These are phyloP conservation scores for Cyclargus thomasi DNA, from an alignment of 1,140 invertebrate genomes.

Conservation along the genomic window DNA sequence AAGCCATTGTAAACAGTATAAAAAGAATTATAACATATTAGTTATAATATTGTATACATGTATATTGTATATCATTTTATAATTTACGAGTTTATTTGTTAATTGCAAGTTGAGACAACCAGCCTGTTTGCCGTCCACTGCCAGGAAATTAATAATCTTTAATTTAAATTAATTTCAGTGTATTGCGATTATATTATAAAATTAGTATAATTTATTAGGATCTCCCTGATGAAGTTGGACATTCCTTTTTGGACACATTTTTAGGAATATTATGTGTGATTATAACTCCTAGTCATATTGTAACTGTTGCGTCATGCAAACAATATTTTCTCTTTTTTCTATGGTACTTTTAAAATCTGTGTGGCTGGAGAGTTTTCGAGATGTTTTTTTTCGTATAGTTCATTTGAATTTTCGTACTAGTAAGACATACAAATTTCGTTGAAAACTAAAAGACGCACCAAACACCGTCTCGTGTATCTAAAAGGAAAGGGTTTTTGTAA, in stretches of 20 bases:
- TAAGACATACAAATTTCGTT: too few relatives aligned
- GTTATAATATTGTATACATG: background rate
- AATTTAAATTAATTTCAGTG: background rate
- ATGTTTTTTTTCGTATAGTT: too few relatives aligned
- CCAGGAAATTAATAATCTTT: slow-evolving; percentile 20
- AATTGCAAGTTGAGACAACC: slow-evolving; percentile 15
- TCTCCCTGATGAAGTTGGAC: slow-evolving; percentile 1
- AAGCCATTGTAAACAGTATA: too few relatives aligned
- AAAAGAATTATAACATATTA: too few relatives aligned
- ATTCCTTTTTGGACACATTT: slow-evolving; percentile 19
- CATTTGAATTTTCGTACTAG: too few relatives aligned
- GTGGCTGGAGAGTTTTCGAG: background rate
- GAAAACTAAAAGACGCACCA: too few relatives aligned
- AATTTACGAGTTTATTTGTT: slow-evolving; percentile 4
- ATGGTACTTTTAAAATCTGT: background rate
- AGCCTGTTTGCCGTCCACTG: slow-evolving; percentile 40
- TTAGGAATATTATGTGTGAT: slow-evolving; percentile 25
- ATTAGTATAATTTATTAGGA: background rate
- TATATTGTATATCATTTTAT: background rate
- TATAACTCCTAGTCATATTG: slow-evolving; percentile 31
- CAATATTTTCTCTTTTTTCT: background rate
- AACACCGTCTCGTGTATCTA: too few relatives aligned
- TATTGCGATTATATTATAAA: background rate
- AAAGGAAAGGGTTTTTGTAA: too few relatives aligned
- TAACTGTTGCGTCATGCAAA: slow-evolving; percentile 12